phyloP scores from a whole-genome alignment of 2,797 vertebrate genomes.

The Distichodus sexfasciatus region DNA sequence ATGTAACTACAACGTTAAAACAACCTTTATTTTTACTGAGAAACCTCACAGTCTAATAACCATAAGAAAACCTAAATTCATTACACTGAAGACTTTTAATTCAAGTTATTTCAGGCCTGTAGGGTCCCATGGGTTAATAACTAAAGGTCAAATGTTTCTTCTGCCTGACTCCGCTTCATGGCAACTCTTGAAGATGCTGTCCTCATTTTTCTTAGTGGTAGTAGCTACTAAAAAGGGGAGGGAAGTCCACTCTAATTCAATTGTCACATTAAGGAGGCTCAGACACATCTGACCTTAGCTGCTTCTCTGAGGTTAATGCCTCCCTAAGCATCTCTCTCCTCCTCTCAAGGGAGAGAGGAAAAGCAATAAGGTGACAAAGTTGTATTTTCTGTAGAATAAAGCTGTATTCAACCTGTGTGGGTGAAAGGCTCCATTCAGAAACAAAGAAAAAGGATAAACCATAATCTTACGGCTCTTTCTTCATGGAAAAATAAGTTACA shows the following conservation, averaged over 20 bases:
- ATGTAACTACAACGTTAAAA: too few relatives aligned
- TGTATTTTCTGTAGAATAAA: constrained; percentile 73
- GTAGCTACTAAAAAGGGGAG: neutral
- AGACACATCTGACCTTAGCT: constrained; percentile 35
- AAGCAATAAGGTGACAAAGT: constrained; percentile 70
- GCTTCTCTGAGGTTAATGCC: constrained; percentile 60
- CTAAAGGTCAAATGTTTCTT: neutral
- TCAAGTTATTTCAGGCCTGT: neutral
- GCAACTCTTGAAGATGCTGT: neutral
- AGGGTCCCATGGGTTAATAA: neutral
- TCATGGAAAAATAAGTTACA: too few relatives aligned
- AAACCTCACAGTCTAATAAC: too few relatives aligned
- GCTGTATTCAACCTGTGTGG: constrained; percentile 52
- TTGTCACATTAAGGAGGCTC: constrained; percentile 4
- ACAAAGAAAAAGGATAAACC: too few relatives aligned
- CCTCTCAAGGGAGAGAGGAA: too few relatives aligned
- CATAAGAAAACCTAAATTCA: too few relatives aligned
- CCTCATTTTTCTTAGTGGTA: neutral
- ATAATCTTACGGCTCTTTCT: too few relatives aligned
- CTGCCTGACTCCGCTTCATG: neutral
- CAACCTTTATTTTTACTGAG: too few relatives aligned
- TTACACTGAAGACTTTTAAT: too few relatives aligned
- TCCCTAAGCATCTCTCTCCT: constrained; percentile 61
- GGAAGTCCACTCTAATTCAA: neutral
- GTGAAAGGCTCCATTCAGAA: constrained; percentile 17